These are phyloP conservation scores for Hypotaenidia philippensis DNA, from an alignment of 2,797 vertebrate genomes.

Conservation along the genomic window DNA sequence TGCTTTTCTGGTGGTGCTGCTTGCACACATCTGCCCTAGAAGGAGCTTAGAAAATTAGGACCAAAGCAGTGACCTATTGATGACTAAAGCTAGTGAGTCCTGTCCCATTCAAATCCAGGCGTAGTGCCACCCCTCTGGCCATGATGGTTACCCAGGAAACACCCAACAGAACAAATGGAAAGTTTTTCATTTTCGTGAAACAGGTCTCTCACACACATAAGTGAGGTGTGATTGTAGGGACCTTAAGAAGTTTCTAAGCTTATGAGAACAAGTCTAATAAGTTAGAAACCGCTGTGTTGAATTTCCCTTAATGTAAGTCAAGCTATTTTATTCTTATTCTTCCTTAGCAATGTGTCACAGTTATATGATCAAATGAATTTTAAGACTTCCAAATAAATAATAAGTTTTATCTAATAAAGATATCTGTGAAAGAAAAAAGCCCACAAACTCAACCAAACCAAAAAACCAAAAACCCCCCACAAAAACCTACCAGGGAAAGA, in stretches of 20 bases:
- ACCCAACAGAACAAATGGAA: neutral
- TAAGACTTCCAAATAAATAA: neutral
- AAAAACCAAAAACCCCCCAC: no score
- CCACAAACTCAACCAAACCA: neutral
- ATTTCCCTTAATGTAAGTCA: neutral
- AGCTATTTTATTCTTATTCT: neutral
- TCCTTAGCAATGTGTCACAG: neutral
- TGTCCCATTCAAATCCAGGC: neutral
- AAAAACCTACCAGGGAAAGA: neutral
- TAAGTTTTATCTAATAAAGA: neutral
- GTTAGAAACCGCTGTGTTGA: neutral
- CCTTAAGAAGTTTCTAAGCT: neutral
- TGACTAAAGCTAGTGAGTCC: neutral
- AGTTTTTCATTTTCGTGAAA: neutral
- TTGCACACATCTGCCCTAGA: fast-evolving
- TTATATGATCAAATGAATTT: neutral
- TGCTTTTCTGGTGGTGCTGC: neutral
- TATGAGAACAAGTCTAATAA: fast-evolving
- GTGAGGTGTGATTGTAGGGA: neutral
- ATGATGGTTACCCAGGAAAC: neutral
- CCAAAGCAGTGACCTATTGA: neutral
- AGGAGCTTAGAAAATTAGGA: neutral
- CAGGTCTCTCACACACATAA: fast-evolving
- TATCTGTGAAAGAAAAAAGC: neutral
- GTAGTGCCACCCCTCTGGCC: neutral